Evolutionary conservation across 2,113 vertebrate genomes (phyloP).

Genomic region (Empidonax traillii): DNA sequence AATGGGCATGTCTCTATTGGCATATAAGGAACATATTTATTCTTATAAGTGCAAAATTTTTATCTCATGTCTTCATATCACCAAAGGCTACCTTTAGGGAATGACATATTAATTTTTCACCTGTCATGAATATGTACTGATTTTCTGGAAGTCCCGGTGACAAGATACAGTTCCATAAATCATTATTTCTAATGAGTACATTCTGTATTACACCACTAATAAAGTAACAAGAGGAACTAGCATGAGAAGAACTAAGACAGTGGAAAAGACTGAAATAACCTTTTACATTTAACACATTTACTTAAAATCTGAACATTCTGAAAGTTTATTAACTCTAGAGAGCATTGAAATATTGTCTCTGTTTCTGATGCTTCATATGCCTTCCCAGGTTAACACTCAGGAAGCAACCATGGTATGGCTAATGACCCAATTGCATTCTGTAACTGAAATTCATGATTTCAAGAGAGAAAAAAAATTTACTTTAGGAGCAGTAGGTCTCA

Average conservation of each 20-base stretch:
- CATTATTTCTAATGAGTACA: neutral
- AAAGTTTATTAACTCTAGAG: neutral
- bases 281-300: neutral
- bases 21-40: neutral
- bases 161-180: neutral
- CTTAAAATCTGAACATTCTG: neutral
- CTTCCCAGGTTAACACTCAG: neutral
- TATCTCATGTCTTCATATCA: neutral
- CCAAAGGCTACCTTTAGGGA: neutral
- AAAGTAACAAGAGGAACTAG: neutral
- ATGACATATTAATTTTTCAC: conserved; percentile 52
- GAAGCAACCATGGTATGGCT: neutral
- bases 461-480: neutral
- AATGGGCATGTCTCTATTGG: neutral
- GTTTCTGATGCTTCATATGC: neutral
- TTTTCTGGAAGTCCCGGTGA: neutral
- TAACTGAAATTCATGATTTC: neutral
- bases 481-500: neutral
- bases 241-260: neutral
- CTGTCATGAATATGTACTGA: neutral
- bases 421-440: neutral
- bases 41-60: conserved; percentile 3
- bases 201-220: neutral
- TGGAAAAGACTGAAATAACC: neutral
- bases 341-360: neutral